Evolutionary conservation across 2,888 invertebrate species (phyloP).

Genomic region (Drosophila merina): DNA sequence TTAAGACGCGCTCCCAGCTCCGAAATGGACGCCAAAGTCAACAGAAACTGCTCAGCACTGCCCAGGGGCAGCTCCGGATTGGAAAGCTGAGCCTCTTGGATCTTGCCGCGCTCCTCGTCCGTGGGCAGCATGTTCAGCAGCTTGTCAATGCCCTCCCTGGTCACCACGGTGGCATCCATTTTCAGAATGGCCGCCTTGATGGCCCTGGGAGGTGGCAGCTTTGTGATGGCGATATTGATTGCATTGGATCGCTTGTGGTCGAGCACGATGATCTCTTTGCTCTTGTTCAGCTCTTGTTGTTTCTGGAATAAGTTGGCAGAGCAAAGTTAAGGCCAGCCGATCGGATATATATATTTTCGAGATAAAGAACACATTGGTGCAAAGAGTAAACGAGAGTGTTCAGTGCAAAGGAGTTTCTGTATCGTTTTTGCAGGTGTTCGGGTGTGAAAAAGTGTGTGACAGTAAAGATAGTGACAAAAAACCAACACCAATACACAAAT

Average conservation of each 20-base stretch:
- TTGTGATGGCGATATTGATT: conserved; percentile 99
- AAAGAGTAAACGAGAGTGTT: conserved; percentile 29
- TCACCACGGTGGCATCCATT: conserved; percentile 99
- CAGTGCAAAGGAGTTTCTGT: conserved; percentile 13
- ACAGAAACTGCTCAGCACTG: conserved; percentile 98
- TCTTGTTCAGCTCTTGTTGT: conserved; percentile 92
- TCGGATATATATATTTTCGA: conserved; percentile 14
- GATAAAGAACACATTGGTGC: conserved; percentile 27
- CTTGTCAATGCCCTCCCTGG: conserved; percentile 99
- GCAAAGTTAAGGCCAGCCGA: conserved; percentile 13
- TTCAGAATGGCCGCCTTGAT: conserved; percentile 99
- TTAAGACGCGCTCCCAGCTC: conserved; percentile 96
- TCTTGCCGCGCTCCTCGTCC: conserved; percentile 97
- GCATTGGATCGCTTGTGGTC: conserved; percentile 99
- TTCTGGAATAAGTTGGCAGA: conserved; percentile 85
- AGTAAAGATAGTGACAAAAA: conserved; percentile 23
- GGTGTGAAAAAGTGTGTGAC: conserved; percentile 15
- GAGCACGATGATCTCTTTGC: conserved; percentile 96
- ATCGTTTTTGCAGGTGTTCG: conserved; percentile 12
- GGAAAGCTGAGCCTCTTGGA: conserved; percentile 92
- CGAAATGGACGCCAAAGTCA: conserved; percentile 97
- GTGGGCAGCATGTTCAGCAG: conserved; percentile 98
- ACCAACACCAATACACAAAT: conserved; percentile 69
- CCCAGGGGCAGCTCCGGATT: conserved; percentile 86
- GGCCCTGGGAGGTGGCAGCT: conserved; percentile 97